Base-by-base conservation (phyloP, 2,888 invertebrate genomes). In the Serrognathus titanus region DNA sequence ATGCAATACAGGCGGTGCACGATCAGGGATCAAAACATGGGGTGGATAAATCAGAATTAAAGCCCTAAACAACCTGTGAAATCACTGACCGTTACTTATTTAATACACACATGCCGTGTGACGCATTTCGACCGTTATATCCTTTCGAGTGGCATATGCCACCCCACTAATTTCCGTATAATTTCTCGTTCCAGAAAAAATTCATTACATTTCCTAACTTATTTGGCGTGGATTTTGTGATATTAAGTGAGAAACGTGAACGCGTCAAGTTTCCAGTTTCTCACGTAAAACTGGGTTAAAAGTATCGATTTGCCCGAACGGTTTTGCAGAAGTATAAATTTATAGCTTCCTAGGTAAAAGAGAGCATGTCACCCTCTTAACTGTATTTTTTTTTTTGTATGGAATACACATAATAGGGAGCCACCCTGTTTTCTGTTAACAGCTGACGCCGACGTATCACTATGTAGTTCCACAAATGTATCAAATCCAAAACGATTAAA, bases 1-100 rank as follows among this genome's bases (percentile, higher is more conserved):
- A 16, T 16, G 16, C 16, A 2, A 16, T 3, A 16, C 16, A 16
- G 16, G 16, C 16, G 16, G 24, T 31, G 24, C 7, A 31, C 6
- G 24, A 31, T 31, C 24, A 31, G 4, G 6, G 24, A 31, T 31
- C 24, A 31, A 31, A 31, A 31, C 24, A 31, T 31, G 6, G 24
- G 24, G 24, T 31, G 24, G 24, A 31, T 31, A 31, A 31, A 31
- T 31, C 24, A 31, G 49, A 56, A 56, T 56, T 52, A 56, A 56
- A 48, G 56, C 45, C 48, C 50, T 3, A 46, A 51, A 41, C 46
- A 56, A 56, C 56, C 56, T 56, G 56, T 43, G 12, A 41, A 56
- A 56, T 56, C 52, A 56, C 51, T 51, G 56, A 56, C 56, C 56
- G 56, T 56, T 56, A 56, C 56, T 37, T 51, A 41, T 47, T 31